Base-by-base conservation (phyloP, 2,797 vertebrate species). In the Cyprinodon diabolis region DNA sequence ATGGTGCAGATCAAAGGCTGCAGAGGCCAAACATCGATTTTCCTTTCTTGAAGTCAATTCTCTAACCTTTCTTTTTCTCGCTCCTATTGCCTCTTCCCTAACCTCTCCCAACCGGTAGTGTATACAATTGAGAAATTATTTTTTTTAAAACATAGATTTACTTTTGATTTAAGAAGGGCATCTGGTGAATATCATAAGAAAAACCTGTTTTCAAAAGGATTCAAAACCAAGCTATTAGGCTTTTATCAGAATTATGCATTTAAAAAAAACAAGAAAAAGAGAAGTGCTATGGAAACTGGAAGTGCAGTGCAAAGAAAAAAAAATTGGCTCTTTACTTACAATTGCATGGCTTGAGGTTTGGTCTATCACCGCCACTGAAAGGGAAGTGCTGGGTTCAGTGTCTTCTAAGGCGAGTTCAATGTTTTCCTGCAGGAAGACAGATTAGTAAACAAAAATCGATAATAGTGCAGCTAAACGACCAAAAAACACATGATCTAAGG, bases 261-360 rank as follows among this genome's bases (percentile, higher is more conserved):
- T 45, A 77, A 76, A 57, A 43, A 68, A 69, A 52, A 47, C 43
- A 52, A 66, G 25, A 66, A 13, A 66, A n/a, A 65, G 54, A 63
- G 11, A 65, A 54, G 11, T 21, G 21, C 25, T 57, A 14, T 55
- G 37, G 37, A 69, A 75, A 68, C 57, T 35, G 30, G 60, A 71
- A 15, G 45, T 12, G 47, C 1, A 63, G 40, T 47, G 37, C 40
- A 10, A 47, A 75, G 30, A 70, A 71, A 71, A 85, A 69, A 37
- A 56, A 54, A n/a, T 13, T 81, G 75, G 74, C 12, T 23, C 3
- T 58, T 7, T 12, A 68, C 96, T 94, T 94, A 99, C 98, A 95
- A 99, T 94, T 0, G 96, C 93, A 90, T 98, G 97, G 91, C 96
- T 98, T 1, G 96, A 98, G 11, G 96, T 91, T 87, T 99, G 96